phyloP scores from a whole-genome alignment of 2,888 invertebrate genomes.

The Perdita meconis region DNA sequence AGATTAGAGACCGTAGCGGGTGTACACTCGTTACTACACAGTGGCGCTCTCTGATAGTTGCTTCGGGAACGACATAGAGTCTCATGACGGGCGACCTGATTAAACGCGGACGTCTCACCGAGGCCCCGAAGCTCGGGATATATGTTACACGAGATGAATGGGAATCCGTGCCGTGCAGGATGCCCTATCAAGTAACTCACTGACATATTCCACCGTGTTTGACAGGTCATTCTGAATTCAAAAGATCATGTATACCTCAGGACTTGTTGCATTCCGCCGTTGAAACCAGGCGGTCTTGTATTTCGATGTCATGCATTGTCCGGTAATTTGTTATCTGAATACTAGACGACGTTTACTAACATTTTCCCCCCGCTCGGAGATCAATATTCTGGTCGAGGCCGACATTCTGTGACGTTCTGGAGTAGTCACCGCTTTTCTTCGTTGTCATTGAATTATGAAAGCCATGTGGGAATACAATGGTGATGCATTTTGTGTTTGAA shows the following conservation, averaged over 20 bases:
- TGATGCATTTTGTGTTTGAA: no score
- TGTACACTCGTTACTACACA: constrained; percentile 44
- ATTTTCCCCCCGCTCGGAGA: no score
- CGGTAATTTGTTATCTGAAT: no score
- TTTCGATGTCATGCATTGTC: no score
- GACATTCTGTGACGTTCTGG: no score
- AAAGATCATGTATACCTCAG: not conserved
- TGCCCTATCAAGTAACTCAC: not conserved
- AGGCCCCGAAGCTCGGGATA: constrained; percentile 16
- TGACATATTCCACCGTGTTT: not conserved
- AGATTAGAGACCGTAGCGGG: constrained; percentile 56
- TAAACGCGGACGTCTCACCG: constrained; percentile 36
- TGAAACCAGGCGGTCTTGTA: no score
- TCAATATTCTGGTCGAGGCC: no score
- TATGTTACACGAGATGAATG: constrained; percentile 20
- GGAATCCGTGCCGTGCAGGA: not conserved
- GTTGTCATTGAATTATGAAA: no score
- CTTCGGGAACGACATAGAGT: constrained; percentile 53
- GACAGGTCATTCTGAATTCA: not conserved
- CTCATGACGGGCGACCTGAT: constrained; percentile 52
- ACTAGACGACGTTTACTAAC: no score
- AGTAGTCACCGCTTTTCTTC: no score
- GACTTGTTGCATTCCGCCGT: not conserved
- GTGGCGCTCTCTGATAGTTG: constrained; percentile 52
- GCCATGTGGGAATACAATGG: no score